These are phyloP conservation scores for Nowickia ferox DNA, from an alignment of 2,888 invertebrate species.

Conservation along the genomic window DNA sequence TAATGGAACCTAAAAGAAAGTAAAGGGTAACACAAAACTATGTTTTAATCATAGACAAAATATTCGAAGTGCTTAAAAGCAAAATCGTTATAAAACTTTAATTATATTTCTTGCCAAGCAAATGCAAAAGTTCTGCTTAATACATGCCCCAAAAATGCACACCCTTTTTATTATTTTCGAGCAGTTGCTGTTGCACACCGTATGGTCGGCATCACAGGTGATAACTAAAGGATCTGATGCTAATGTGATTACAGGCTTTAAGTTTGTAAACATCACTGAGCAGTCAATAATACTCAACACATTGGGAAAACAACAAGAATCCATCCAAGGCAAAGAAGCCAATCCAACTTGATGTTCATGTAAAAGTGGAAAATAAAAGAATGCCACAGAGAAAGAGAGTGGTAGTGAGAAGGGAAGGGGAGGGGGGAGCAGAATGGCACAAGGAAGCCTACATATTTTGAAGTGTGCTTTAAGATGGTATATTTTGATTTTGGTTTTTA, in stretches of 20 bases:
- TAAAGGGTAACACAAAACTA: conserved; percentile 24
- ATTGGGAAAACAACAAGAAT: conserved; percentile 72
- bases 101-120: background rate
- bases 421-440: conserved; percentile 59
- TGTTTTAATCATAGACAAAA: background rate
- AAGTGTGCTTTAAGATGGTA: conserved; percentile 76
- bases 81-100: background rate
- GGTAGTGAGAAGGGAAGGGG: background rate
- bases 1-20: conserved; percentile 8
- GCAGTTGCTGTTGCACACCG: conserved; percentile 49
- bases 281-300: conserved; percentile 66
- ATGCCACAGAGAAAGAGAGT: background rate
- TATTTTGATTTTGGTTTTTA: conserved; percentile 60
- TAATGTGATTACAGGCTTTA: conserved; percentile 84
- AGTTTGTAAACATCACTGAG: conserved; percentile 82
- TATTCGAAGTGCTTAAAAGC: background rate
- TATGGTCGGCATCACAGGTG: conserved; percentile 79
- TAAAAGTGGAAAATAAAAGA: background rate
- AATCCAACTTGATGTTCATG: conserved; percentile 77
- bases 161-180: conserved; percentile 1
- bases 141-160: background rate
- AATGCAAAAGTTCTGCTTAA: background rate
- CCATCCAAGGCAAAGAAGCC: background rate
- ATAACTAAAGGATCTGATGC: conserved; percentile 82
- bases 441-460: conserved; percentile 81